Conservation (phyloP, 2,888 invertebrate genomes). For the Drosophila differens region DNA sequence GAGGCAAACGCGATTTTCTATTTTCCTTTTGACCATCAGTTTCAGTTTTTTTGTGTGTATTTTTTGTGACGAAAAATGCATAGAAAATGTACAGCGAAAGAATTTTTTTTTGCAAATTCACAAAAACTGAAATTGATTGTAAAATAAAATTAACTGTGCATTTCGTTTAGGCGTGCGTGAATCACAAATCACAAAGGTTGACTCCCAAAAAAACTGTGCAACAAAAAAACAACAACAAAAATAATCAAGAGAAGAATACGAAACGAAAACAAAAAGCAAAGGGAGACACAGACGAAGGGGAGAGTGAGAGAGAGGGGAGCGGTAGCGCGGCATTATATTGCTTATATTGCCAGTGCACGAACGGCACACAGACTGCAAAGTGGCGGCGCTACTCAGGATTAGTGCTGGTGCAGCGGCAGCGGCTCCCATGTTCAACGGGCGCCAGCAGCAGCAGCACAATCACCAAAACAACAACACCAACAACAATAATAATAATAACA, state of each 20-base stretch:
- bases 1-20: constrained; percentile 63
- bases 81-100: constrained; percentile 64
- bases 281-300: constrained; percentile 18
- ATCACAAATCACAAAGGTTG: constrained; percentile 9
- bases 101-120: constrained; percentile 36
- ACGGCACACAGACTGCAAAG: constrained; percentile 74
- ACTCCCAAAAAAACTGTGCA: constrained; percentile 23
- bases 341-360: constrained; percentile 64
- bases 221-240: constrained; percentile 56
- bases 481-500: constrained; percentile 32
- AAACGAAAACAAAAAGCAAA: constrained; percentile 33
- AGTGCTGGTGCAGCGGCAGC: constrained; percentile 80
- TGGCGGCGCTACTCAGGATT: constrained; percentile 76
- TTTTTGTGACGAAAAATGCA: constrained; percentile 77
- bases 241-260: constrained; percentile 43
- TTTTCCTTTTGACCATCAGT: constrained; percentile 63
- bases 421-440: constrained; percentile 77
- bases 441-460: constrained; percentile 64
- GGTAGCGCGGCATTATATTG: constrained; percentile 65
- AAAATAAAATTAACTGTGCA: constrained; percentile 3
- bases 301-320: constrained; percentile 17
- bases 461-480: constrained; percentile 49
- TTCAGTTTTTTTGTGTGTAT: constrained; percentile 73
- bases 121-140: constrained; percentile 33
- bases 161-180: constrained; percentile 35